Conservation (phyloP, 2,113 vertebrate genomes). For the Cichladusa arquata region DNA sequence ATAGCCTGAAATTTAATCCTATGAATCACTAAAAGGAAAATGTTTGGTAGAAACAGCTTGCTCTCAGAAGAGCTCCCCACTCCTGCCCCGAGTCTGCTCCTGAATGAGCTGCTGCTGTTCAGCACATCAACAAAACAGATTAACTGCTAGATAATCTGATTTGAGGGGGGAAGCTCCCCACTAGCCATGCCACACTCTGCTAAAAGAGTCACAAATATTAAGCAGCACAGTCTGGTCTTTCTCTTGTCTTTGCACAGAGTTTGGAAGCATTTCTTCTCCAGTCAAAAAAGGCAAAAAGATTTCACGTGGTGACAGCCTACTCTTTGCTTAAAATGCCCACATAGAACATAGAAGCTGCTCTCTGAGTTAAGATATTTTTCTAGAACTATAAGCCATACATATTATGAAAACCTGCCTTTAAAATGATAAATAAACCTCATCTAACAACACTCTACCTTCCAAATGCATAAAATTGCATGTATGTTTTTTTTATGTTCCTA, state of each 20-base stretch:
- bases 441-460: not conserved
- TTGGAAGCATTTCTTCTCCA: not conserved
- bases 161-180: not conserved
- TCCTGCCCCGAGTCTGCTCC: not conserved
- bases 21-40: conserved; percentile 15
- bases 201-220: not conserved
- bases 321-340: not conserved
- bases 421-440: not conserved
- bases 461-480: not conserved
- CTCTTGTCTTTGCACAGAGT: not conserved
- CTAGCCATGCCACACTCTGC: not conserved
- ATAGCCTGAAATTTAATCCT: conserved; percentile 36
- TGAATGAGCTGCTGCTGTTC: conserved; percentile 3
- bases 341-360: not conserved
- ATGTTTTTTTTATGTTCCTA: not conserved
- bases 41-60: conserved; percentile 20
- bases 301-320: not conserved
- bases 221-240: not conserved
- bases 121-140: conserved; percentile 43
- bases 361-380: not conserved
- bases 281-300: conserved; percentile 11
- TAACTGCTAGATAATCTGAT: conserved; percentile 51
- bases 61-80: not conserved
- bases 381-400: not conserved
- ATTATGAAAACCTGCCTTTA: not conserved